Conservation (phyloP, 2,797 vertebrate genomes). For the Phalloptychus januarius region DNA sequence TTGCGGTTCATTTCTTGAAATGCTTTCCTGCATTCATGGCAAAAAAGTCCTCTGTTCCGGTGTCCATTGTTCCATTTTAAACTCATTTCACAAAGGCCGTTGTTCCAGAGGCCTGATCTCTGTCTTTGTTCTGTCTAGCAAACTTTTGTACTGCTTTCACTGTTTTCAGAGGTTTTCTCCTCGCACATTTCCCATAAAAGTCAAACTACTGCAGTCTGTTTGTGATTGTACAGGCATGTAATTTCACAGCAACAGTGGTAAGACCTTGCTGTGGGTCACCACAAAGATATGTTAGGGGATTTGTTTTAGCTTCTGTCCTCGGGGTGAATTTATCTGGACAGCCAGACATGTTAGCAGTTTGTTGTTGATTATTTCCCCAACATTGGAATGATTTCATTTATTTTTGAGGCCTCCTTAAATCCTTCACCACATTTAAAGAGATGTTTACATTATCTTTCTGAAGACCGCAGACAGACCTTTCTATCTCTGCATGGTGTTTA, state of each 20-base stretch:
- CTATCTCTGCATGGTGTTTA: neutral
- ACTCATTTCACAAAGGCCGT: neutral
- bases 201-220: neutral
- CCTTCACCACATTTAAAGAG: neutral
- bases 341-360: slow-evolving; percentile 10
- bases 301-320: neutral
- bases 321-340: neutral
- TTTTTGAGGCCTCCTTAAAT: neutral
- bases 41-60: neutral
- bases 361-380: neutral
- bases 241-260: neutral
- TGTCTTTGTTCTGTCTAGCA: neutral
- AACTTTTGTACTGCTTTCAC: neutral
- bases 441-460: neutral
- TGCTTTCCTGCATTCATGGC: neutral
- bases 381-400: neutral
- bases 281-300: neutral
- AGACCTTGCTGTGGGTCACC: neutral
- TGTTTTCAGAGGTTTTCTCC: neutral
- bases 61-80: neutral
- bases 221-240: neutral
- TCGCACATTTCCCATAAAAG: neutral
- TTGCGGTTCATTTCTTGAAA: neutral
- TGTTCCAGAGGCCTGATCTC: neutral
- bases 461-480: neutral